A percentile compares a stretch with the other conserved stretches of the same genome.
phyloP scores from a whole-genome alignment of 2,113 vertebrate genomes.

The Amphiprion percula region DNA sequence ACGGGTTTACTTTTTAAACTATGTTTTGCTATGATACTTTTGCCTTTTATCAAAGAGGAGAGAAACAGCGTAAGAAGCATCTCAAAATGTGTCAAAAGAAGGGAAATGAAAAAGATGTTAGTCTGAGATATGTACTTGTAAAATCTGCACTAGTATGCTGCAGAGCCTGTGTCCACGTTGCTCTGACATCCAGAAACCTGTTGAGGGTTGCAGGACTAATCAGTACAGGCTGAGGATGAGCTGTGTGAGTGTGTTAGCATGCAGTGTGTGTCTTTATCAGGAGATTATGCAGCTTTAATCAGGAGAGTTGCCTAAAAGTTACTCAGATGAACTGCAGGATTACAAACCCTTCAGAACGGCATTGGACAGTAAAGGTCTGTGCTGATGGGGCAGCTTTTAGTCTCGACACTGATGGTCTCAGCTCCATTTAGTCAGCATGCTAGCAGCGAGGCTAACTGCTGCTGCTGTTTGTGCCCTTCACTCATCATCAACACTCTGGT shows the following conservation, averaged over 20 bases:
- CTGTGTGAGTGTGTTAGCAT: constrained; percentile 42
- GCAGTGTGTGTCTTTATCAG: constrained; percentile 24
- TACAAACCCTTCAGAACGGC: constrained; percentile 38
- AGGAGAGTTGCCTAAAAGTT: constrained; percentile 29
- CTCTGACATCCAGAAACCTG: constrained; percentile 37
- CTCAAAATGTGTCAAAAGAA: constrained; percentile 2
- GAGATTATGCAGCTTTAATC: constrained; percentile 20
- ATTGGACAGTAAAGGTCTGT: constrained; percentile 18
- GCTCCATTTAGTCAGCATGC: constrained; percentile 50
- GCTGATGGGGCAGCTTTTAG: constrained; percentile 57
- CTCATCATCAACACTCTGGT: constrained; percentile 26
- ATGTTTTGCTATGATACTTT: constrained; percentile 59
- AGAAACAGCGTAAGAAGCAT: constrained; percentile 35
- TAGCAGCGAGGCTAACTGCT: constrained; percentile 34
- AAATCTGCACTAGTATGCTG: constrained; percentile 45
- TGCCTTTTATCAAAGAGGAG: constrained; percentile 63
- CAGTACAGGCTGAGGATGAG: constrained; percentile 20
- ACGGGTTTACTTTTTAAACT: constrained; percentile 58
- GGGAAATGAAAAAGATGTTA: constrained; percentile 9
- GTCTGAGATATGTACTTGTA: constrained; percentile 3
- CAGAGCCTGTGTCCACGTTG: constrained; percentile 19
- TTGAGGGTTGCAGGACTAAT: constrained; percentile 39
- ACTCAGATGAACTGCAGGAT: constrained; percentile 41
- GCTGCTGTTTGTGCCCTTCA: constrained; percentile 23
- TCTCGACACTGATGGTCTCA: constrained; percentile 8